Base-by-base conservation (phyloP, 1,140 invertebrate genomes). In the Nasonia giraulti region DNA sequence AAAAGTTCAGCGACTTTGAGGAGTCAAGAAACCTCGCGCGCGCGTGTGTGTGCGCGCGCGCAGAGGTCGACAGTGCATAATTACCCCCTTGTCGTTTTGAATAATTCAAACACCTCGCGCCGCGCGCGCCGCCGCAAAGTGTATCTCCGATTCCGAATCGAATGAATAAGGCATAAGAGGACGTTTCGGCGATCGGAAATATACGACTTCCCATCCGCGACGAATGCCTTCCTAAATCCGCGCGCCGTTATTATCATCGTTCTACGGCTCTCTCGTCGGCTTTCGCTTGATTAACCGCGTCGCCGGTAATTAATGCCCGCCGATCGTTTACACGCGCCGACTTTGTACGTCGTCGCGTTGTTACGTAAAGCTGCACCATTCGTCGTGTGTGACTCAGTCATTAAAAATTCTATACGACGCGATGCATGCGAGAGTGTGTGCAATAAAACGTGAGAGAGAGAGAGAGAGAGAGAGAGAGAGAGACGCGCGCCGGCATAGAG, bases 401-500 rank as follows among this genome's bases (percentile, higher is more conserved):
- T 44, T 40, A 69, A 77, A 83, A 77, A 82, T 78, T 31, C 47
- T 55, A 11, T 5, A 44, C 47, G 50, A 79, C 33, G 74, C 40
- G 33, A 75, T n/a, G 14, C 27, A 12, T 31, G 27, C 27, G 27
- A 27, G 27, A 27, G 69, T 73, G 27, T 73, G 33, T 73, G 33
- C 27, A 73, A 69, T 69, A 69, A 69, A 69, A 69, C 68, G 68
- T 0, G 11, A 55, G 50, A 20, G 14, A 50, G n/a, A n/a, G n/a
- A n/a, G n/a, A n/a, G n/a, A n/a, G n/a, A n/a, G n/a, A n/a, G n/a
- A n/a, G n/a, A n/a, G n/a, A n/a, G n/a, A n/a, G n/a, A n/a, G n/a
- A 33, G 62, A 87, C 86, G 88, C 91, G 87, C 80, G 69, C 33
- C 33, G 82, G 83, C 90, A 89, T 91, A 91, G 91, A 88, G 87